A percentile compares a stretch with the other conserved stretches of the same genome.
These are phyloP conservation scores for Anoncus sp. DNA, from an alignment of 2,888 invertebrate species.

Conservation along the genomic window DNA sequence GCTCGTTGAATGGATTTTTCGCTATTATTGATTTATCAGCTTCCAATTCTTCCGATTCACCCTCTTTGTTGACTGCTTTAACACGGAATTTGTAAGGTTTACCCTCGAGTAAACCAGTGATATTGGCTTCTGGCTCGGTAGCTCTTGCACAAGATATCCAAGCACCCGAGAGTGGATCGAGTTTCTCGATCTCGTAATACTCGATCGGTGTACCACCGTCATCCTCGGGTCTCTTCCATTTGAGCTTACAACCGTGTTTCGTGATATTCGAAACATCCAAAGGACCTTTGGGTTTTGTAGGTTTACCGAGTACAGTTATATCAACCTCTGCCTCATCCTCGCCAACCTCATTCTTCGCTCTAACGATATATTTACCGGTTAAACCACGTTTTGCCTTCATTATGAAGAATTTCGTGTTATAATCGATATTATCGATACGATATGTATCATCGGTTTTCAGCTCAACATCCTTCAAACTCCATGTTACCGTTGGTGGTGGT, in stretches of 20 bases:
- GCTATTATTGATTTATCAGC: constrained; percentile 97
- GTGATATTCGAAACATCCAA: constrained; percentile 94
- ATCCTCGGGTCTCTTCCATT: constrained; percentile 97
- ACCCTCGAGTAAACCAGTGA: constrained; percentile 94
- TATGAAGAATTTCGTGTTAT: constrained; percentile 95
- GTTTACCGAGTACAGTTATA: constrained; percentile 93
- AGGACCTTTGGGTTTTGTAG: constrained; percentile 93
- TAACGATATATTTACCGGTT: constrained; percentile 95
- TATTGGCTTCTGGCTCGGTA: constrained; percentile 93
- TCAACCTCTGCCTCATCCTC: constrained; percentile 96
- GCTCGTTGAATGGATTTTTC: constrained; percentile 99
- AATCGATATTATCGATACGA: constrained; percentile 93
- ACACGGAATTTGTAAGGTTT: constrained; percentile 99
- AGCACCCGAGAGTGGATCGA: constrained; percentile 95
- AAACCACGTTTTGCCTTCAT: constrained; percentile 92
- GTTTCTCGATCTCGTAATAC: constrained; percentile 97
- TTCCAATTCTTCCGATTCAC: constrained; percentile 98
- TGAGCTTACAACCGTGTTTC: constrained; percentile 95
- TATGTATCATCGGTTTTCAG: constrained; percentile 86
- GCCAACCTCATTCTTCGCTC: constrained; percentile 96
- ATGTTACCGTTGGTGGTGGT: constrained; percentile 96
- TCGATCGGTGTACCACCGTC: constrained; percentile 98
- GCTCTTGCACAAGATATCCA: constrained; percentile 97
- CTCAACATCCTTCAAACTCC: constrained; percentile 92
- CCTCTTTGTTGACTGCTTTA: constrained; percentile 98